Evolutionary conservation across 2,113 vertebrate species (phyloP).

Genomic region (Nerophis lumbriciformis): DNA sequence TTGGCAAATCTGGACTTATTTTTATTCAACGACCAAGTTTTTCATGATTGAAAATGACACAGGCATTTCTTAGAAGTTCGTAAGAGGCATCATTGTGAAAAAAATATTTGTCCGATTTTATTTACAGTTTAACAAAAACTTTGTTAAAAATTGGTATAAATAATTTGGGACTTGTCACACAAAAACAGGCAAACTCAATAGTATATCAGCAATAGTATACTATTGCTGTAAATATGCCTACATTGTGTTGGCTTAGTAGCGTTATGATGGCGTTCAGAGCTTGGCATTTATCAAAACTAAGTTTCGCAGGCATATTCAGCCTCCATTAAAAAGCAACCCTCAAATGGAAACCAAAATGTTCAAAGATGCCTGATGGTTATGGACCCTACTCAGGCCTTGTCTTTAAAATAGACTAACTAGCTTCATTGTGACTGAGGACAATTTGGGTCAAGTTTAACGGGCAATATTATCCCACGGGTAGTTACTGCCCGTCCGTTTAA

Average conservation of each 20-base stretch:
- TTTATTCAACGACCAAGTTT: too few species aligned
- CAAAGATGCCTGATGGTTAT: slow-evolving; percentile 40
- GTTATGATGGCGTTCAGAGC: slow-evolving; percentile 48
- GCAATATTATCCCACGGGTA: slow-evolving; percentile 39
- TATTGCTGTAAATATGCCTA: too few species aligned
- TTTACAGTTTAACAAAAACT: too few species aligned
- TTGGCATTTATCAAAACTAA: slow-evolving; percentile 42
- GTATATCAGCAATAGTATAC: background rate
- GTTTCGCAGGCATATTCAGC: slow-evolving; percentile 55
- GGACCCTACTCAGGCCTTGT: slow-evolving; percentile 33
- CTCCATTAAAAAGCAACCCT: slow-evolving; percentile 53
- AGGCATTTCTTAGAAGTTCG: too few species aligned
- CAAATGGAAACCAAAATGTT: slow-evolving; percentile 36
- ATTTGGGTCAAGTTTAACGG: slow-evolving; percentile 37
- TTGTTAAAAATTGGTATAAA: too few species aligned
- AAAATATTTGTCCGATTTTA: too few species aligned
- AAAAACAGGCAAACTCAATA: background rate
- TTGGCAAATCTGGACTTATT: too few species aligned
- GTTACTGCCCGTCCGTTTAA: slow-evolving; percentile 45
- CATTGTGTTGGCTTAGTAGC: slow-evolving; percentile 13
- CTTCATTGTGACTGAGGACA: slow-evolving; percentile 57
- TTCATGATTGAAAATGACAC: too few species aligned
- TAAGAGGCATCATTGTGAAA: too few species aligned
- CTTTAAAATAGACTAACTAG: slow-evolving; percentile 60
- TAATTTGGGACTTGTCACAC: too few species aligned